Evolutionary conservation across 2,797 vertebrate genomes (phyloP).

Genomic region (Enteromius unitaeniatus): DNA sequence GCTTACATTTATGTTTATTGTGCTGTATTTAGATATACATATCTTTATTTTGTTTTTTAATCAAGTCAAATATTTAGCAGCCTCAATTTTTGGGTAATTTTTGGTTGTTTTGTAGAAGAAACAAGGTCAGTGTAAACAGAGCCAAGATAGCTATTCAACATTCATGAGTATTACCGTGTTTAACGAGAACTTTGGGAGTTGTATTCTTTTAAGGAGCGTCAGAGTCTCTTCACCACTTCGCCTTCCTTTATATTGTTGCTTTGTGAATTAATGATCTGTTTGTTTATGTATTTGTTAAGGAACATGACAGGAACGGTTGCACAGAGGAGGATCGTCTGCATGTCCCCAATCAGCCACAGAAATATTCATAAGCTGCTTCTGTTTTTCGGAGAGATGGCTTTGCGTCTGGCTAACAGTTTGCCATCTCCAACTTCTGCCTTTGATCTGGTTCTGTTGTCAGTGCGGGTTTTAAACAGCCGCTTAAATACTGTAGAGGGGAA

Average conservation of each 20-base stretch:
- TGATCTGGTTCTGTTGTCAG: constrained; percentile 66
- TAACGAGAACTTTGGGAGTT: constrained; percentile 75
- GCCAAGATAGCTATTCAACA: constrained; percentile 66
- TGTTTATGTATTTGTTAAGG: constrained; percentile 59
- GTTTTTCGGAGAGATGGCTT: constrained; percentile 61
- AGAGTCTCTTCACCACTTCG: constrained; percentile 45
- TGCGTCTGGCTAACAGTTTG: constrained; percentile 68
- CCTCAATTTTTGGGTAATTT: not conserved
- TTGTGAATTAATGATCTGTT: constrained; percentile 72
- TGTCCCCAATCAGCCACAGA: constrained; percentile 68
- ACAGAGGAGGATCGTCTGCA: constrained; percentile 54
- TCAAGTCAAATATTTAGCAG: not conserved
- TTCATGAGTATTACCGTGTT: constrained; percentile 75
- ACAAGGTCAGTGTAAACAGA: constrained; percentile 74
- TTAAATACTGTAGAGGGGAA: constrained; percentile 35
- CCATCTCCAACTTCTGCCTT: constrained; percentile 60
- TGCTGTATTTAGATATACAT: not conserved
- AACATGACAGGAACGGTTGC: constrained; percentile 58
- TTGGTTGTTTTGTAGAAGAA: constrained; percentile 62
- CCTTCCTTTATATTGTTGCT: constrained; percentile 63
- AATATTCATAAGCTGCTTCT: constrained; percentile 76
- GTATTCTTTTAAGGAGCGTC: constrained; percentile 63
- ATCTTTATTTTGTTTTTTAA: not conserved
- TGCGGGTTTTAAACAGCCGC: constrained; percentile 60
- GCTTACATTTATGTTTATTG: not conserved